Base-by-base conservation (phyloP, 2,888 invertebrate species). In the Dolomedes plantarius region DNA sequence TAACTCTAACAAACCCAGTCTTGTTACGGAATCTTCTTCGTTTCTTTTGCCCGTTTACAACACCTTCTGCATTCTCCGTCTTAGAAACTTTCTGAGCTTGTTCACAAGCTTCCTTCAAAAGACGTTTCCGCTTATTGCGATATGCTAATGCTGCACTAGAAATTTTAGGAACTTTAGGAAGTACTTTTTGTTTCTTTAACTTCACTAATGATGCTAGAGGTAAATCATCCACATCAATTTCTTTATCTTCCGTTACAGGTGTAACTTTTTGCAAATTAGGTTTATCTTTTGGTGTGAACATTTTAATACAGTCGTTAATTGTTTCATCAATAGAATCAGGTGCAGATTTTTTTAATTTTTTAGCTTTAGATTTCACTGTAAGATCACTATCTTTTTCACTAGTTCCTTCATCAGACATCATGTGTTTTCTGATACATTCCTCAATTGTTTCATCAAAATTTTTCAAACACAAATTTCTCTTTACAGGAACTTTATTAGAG, bases 361-460 rank as follows among this genome's bases (percentile, higher is more conserved):
- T 73, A 13, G 39, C 19, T 72, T 83, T 83, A 3, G 50, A 11
- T 67, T 65, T 69, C 19, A 19, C 7, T n/a, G 29, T 28, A 23
- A 28, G 13, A 0, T 62, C 67, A 19, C 19, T 13, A 19, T 32
- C n/a, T 67, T 67, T 73, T 29, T 69, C 69, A 36, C 0, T 32
- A 9, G 31, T 11, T 41, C 46, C 27, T 28, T 50, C 29, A 64
- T 79, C 79, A 13, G 32, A 32, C 86, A 86, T 64, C 86, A 86
- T 79, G 31, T 86, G 79, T 28, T 86, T 86, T 0, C 56, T 79
- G 31, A 89, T 88, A 31, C 89, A 89, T 62, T 87, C 89, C 41
- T 89, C 89, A 27, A 89, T 89, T 16, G 88, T 80, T 71, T 89
- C 89, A 68, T 89, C 88, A 56, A 89, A 88, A 82, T 79, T 87